Percentiles rank a stretch among this genome's conserved stretches.
These are phyloP conservation scores for Eupleurogrammus muticus DNA, from an alignment of 2,797 vertebrate genomes.

Conservation along the genomic window DNA sequence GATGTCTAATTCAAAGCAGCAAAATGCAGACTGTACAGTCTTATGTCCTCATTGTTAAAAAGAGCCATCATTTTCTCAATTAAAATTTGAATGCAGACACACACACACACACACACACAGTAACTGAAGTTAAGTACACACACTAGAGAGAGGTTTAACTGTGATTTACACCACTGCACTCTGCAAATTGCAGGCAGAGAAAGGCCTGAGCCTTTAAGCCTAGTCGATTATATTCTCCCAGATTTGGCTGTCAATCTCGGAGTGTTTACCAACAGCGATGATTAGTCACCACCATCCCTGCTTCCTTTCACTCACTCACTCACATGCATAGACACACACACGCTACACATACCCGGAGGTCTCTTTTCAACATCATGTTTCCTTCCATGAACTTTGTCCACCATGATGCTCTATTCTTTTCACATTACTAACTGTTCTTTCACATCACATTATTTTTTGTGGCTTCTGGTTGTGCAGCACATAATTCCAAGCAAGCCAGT, in stretches of 20 bases:
- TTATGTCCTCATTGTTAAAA: not conserved
- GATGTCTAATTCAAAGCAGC: not conserved
- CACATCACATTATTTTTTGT: too few species aligned
- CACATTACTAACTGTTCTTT: too few species aligned
- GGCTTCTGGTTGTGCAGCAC: too few species aligned
- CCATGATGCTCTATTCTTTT: too few species aligned
- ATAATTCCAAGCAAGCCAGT: too few species aligned
- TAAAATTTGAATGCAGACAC: not conserved
- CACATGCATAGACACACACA: constrained; percentile 10
- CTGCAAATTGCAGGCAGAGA: constrained; percentile 73
- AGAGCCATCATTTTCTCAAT: constrained; percentile 14
- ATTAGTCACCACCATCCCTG: constrained; percentile 57
- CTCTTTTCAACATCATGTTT: too few species aligned
- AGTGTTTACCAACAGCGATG: constrained; percentile 73
- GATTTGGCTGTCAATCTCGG: constrained; percentile 73
- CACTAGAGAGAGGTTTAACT: constrained; percentile 58
- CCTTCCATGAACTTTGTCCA: too few species aligned
- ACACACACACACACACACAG: not conserved
- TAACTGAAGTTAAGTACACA: constrained; percentile 13
- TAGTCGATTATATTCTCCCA: constrained; percentile 73
- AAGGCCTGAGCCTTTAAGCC: constrained; percentile 74
- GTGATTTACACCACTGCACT: constrained; percentile 77
- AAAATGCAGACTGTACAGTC: not conserved
- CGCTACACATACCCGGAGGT: not conserved
- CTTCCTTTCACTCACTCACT: not conserved